phyloP scores from a whole-genome alignment of 2,888 invertebrate genomes.

The Cosmia pyralina region DNA sequence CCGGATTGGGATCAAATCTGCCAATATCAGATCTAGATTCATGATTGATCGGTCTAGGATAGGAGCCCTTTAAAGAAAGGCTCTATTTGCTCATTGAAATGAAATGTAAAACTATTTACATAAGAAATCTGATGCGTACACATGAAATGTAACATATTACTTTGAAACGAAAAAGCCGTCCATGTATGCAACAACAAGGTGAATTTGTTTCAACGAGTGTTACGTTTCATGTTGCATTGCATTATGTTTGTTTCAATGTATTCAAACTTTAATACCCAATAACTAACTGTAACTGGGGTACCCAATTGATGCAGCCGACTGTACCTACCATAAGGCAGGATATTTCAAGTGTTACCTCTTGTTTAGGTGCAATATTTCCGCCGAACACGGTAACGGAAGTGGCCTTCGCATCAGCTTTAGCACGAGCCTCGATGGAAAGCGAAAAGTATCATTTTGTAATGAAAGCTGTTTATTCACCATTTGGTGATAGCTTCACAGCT shows the following conservation, averaged over 20 bases:
- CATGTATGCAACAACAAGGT: neutral
- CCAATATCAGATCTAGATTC: slow-evolving; percentile 13
- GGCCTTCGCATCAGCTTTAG: slow-evolving; percentile 82
- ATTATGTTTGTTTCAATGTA: neutral
- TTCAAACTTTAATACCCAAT: too few relatives aligned
- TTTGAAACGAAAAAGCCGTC: neutral
- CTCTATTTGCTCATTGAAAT: neutral
- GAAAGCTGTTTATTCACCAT: slow-evolving; percentile 78
- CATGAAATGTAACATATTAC: neutral
- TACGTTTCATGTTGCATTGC: too few relatives aligned
- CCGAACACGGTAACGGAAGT: slow-evolving; percentile 83
- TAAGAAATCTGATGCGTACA: too few relatives aligned
- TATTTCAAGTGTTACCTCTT: slow-evolving; percentile 2
- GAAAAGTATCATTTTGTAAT: slow-evolving; percentile 80
- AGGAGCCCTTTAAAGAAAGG: neutral
- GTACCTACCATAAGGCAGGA: neutral
- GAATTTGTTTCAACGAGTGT: neutral
- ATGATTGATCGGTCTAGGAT: slow-evolving; percentile 16
- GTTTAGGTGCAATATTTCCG: slow-evolving; percentile 84
- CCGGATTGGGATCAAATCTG: slow-evolving; percentile 10
- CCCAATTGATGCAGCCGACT: too few relatives aligned
- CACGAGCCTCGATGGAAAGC: slow-evolving; percentile 85
- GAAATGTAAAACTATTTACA: neutral
- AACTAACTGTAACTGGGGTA: too few relatives aligned
- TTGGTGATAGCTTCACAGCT: slow-evolving; percentile 84